Evolutionary conservation across 2,888 invertebrate genomes (phyloP), one percentile per base, ranked within the genome.

Genomic region (Cheilosia grossa): DNA sequence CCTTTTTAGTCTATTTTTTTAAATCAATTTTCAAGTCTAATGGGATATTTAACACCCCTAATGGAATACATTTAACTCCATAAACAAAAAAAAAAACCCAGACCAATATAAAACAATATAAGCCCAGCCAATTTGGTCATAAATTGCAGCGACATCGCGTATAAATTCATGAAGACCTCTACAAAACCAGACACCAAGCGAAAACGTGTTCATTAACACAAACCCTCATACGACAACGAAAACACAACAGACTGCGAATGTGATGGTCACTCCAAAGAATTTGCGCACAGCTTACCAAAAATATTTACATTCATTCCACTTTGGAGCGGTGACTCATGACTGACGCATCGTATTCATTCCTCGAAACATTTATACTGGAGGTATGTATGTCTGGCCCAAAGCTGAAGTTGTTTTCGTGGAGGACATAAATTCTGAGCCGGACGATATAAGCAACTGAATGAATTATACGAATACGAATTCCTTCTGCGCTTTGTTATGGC

Each of bases 181-280:
- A 5, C 27, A 19, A 66, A 67, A 42, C 33, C 21, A 73, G 44
- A 53, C 59, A 30, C 10, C 51, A 70, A 77, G 40, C 53, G 44
- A 40, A 82, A 77, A 72, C 70, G 51, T 77, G 61, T 82, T 82
- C 82, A 82, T 82, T 82, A 78, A 59, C 66, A 67, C 72, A 49
- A 44, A 1, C 9, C 7, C 9, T 6, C 30, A 30, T 2, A 30
- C 9, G 9, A 27, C 6, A 27, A 27, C 27, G 15, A 30, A 10
- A 2, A 5, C 40, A n/a, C 10, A 1, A 1, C 21, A 21, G 21
- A n/a, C 47, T 40, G n/a, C 0, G 27, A 27, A 1, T 1, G 21
- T 47, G 59, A 70, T 59, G 53, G 61, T 42, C 59, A 53, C 21
- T 75, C 30, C 42, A 73, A 53, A 73, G 61, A 63, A 54, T 73